phyloP scores from a whole-genome alignment of 2,113 vertebrate genomes.

The Aramus guarauna region DNA sequence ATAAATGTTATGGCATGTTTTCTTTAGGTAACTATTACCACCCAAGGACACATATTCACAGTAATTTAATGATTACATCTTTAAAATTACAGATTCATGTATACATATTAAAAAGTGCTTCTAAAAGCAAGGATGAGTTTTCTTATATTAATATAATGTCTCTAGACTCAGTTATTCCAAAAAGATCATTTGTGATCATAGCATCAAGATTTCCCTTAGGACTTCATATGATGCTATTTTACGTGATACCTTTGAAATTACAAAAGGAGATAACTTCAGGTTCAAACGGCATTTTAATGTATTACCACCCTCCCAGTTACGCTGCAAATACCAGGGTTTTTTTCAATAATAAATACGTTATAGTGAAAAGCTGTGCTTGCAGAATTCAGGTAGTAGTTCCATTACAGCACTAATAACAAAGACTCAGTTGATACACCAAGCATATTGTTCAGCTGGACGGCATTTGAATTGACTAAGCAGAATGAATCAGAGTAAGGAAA shows the following conservation, averaged over 20 bases:
- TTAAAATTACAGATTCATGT: background rate
- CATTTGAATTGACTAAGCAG: background rate
- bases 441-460: background rate
- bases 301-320: background rate
- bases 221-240: background rate
- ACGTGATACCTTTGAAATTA: background rate
- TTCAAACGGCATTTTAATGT: background rate
- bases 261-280: background rate
- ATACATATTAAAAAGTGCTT: background rate
- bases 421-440: background rate
- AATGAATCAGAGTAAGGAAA: background rate
- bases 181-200: background rate
- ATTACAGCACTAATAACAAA: background rate
- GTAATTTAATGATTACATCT: conserved; percentile 1
- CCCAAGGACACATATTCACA: background rate
- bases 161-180: background rate
- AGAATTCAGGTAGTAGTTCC: background rate
- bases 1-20: background rate
- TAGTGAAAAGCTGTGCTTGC: background rate
- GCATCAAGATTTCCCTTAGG: background rate
- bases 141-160: background rate
- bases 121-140: background rate
- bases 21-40: background rate
- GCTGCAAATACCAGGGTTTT: background rate
- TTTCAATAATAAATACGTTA: background rate